Base-by-base conservation (phyloP, 2,797 vertebrate species). In the Pantherophis alleghaniensis region DNA sequence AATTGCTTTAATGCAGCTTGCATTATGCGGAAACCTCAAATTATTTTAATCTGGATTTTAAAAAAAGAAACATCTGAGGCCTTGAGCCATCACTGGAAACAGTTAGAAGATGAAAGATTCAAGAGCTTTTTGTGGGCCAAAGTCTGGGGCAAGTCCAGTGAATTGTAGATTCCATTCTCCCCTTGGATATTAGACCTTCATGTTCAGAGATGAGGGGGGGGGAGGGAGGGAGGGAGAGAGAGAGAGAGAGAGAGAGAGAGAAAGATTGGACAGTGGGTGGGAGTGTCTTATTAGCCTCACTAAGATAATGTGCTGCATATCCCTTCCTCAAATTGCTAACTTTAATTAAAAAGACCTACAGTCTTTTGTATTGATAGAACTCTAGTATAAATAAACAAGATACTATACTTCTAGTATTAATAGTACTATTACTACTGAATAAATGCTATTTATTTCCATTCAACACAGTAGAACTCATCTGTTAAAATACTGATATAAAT, bases 1-100 rank as follows among this genome's bases (percentile, higher is more conserved):
- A 99, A 99, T 99, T 99, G 98, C 98, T 97, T 97, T 97, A 98
- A 97, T 97, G 69, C 93, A 97, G 95, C 91, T 94, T 95, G 94
- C 94, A 96, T 97, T 97, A 96, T 96, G 96, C 96, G 93, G 96
- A 95, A 97, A 98, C 97, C 0, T 7, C 92, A 93, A 96, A 95
- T 97, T 97, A 96, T 97, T 97, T 97, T 97, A 97, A 96, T 96
- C 96, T 97, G 90, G 96, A 95, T 97, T 97, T 69, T 0, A 0
- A 97, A 97, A 97, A 97, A 97, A 96, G 96, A 96, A 96, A 96
- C 94, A 96, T 96, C 93, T 94, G 93, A 97, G 92, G 93, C 92
- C 96, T 93, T 94, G 96, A 96, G 92, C 93, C 92, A 37, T 92
- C 94, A 94, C 55, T 91, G 92, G 91, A 94, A 42, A 53, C 0